A percentile compares a stretch with the other conserved stretches of the same genome.
Evolutionary conservation across 2,888 invertebrate species (phyloP).

Genomic region (Ochropacha duplaris): DNA sequence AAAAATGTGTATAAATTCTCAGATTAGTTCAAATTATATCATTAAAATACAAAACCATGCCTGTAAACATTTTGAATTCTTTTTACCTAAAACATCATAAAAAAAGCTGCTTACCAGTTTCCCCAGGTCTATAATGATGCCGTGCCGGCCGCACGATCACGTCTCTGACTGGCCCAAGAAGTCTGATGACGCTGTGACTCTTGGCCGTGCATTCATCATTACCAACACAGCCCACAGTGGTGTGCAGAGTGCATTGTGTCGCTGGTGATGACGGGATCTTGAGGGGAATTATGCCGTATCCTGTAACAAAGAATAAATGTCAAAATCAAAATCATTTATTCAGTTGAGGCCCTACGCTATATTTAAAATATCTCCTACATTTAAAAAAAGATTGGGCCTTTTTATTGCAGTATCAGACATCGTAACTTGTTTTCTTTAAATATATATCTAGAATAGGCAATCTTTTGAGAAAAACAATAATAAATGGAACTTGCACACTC

Average conservation of each 20-base stretch:
- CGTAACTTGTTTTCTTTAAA: neutral
- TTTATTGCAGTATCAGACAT: neutral
- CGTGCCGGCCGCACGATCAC: slow-evolving; percentile 85
- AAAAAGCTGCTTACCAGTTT: slow-evolving; percentile 80
- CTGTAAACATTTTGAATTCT: no score
- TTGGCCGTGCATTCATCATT: slow-evolving; percentile 81
- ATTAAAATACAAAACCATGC: no score
- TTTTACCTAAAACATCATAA: no score
- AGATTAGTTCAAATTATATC: no score
- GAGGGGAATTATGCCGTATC: slow-evolving; percentile 84
- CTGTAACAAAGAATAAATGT: slow-evolving; percentile 68
- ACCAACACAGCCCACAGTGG: slow-evolving; percentile 83
- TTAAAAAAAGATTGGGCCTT: no score
- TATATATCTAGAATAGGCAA: neutral
- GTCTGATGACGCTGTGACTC: slow-evolving; percentile 83
- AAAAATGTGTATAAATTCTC: no score
- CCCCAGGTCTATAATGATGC: slow-evolving; percentile 85
- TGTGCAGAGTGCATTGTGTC: slow-evolving; percentile 84
- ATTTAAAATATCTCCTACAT: no score
- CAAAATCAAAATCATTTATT: no score
- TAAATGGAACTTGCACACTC: slow-evolving; percentile 44
- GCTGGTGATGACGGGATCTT: slow-evolving; percentile 84
- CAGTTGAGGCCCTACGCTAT: no score
- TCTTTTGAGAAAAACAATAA: slow-evolving; percentile 23
- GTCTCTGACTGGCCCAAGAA: slow-evolving; percentile 85